Conservation (phyloP, 2,797 vertebrate genomes). For the Etheostoma nigrum region DNA sequence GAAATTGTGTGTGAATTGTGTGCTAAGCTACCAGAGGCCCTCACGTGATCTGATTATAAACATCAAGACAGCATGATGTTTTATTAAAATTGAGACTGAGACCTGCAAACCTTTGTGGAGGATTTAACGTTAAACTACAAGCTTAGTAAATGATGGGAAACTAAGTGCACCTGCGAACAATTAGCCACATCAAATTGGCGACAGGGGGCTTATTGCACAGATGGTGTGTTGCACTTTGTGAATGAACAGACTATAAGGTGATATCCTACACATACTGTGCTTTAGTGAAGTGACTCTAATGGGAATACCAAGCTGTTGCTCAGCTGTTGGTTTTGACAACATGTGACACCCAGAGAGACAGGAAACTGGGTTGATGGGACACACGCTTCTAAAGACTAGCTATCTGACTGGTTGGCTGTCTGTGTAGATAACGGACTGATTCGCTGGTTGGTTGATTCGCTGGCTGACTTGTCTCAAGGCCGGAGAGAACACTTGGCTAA, state of each 20-base stretch:
- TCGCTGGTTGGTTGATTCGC: constrained; percentile 21
- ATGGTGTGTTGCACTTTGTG: constrained; percentile 18
- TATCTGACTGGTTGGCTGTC: constrained; percentile 18
- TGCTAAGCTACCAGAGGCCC: neutral
- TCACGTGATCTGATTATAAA: neutral
- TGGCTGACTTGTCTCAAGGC: constrained; percentile 32
- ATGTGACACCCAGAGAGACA: constrained; percentile 66
- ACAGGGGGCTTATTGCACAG: constrained; percentile 9
- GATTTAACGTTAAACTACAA: neutral
- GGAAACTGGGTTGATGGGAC: constrained; percentile 73
- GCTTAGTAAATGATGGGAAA: constrained; percentile 2
- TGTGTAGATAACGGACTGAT: constrained; percentile 23
- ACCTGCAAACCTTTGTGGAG: neutral
- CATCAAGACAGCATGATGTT: neutral
- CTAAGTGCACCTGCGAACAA: constrained; percentile 5
- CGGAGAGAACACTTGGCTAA: constrained; percentile 5
- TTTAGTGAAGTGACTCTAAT: constrained; percentile 34
- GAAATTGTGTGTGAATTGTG: neutral
- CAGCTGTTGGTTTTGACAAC: constrained; percentile 50
- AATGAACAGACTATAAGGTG: constrained; percentile 21
- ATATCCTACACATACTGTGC: constrained; percentile 26
- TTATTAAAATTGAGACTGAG: neutral
- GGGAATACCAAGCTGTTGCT: constrained; percentile 49
- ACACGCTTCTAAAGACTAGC: constrained; percentile 50
- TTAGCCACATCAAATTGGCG: neutral